A percentile compares a stretch with the other conserved stretches of the same genome.
phyloP scores from a whole-genome alignment of 2,113 vertebrate genomes.

The Macquaria ambigua region DNA sequence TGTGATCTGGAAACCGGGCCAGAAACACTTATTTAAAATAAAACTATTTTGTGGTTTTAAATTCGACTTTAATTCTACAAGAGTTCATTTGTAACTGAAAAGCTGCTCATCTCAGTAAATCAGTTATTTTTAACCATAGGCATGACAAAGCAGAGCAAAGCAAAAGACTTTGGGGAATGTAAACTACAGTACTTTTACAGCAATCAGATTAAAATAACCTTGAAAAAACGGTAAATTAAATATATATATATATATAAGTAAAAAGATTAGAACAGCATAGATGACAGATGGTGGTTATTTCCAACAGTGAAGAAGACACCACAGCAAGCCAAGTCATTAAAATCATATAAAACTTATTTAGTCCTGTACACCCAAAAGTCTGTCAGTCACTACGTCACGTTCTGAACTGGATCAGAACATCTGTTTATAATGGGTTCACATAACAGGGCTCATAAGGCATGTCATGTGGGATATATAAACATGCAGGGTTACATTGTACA shows the following conservation, averaged over 20 bases:
- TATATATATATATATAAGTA: slow-evolving; percentile 12
- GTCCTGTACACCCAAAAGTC: background rate
- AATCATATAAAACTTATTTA: slow-evolving; percentile 22
- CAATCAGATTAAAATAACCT: slow-evolving; percentile 24
- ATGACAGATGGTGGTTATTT: slow-evolving; percentile 52
- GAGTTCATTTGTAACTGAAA: background rate
- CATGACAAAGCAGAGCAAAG: slow-evolving; percentile 2
- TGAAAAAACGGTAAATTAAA: background rate
- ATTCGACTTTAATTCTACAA: slow-evolving; percentile 2
- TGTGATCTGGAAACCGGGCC: background rate
- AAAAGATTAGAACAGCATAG: slow-evolving; percentile 13
- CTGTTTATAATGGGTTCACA: background rate
- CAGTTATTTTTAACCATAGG: background rate
- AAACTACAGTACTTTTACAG: slow-evolving; percentile 43
- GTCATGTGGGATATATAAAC: slow-evolving; percentile 38
- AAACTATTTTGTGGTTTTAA: slow-evolving; percentile 15
- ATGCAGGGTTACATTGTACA: slow-evolving; percentile 44
- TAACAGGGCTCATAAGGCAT: background rate
- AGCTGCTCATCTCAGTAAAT: slow-evolving; percentile 6
- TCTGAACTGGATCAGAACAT: slow-evolving; percentile 18
- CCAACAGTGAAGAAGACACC: slow-evolving; percentile 22
- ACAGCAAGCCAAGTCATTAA: slow-evolving; percentile 11
- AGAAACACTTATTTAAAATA: slow-evolving; percentile 13
- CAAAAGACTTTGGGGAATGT: background rate
- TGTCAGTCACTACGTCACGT: background rate